phyloP scores from a whole-genome alignment of 2,797 vertebrate genomes.

The Gephyroberyx darwinii region DNA sequence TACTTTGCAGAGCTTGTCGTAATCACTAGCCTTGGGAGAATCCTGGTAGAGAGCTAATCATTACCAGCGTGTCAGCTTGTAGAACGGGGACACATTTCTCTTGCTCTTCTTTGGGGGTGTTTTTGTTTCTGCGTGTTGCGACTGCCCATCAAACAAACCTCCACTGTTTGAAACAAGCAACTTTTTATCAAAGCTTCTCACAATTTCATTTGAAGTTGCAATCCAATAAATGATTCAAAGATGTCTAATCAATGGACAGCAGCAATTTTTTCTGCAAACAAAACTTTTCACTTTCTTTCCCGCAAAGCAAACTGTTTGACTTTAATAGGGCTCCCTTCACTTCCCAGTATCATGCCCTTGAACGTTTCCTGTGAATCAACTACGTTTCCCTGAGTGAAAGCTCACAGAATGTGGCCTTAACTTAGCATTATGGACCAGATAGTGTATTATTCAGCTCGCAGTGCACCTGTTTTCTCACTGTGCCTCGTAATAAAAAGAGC shows the following conservation, averaged over 20 bases:
- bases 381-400: neutral
- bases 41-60: constrained; percentile 70
- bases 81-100: constrained; percentile 35
- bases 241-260: constrained; percentile 58
- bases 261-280: constrained; percentile 44
- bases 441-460: neutral
- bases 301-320: constrained; percentile 41
- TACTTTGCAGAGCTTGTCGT: constrained; percentile 69
- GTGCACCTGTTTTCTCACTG: neutral
- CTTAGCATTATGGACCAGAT: neutral
- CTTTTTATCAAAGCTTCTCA: constrained; percentile 66
- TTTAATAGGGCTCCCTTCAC: neutral
- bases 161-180: constrained; percentile 57
- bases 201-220: constrained; percentile 63
- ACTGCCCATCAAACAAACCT: constrained; percentile 65
- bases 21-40: constrained; percentile 75
- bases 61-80: constrained; percentile 63
- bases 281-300: constrained; percentile 35
- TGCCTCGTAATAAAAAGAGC: constrained; percentile 9
- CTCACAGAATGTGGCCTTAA: neutral
- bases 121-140: constrained; percentile 55
- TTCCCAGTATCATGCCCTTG: constrained; percentile 7
- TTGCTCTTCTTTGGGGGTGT: constrained; percentile 58
- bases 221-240: constrained; percentile 64
- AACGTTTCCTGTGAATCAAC: constrained; percentile 1